Base-by-base conservation (phyloP, 2,113 vertebrate genomes). In the Cryptotis parvus region DNA sequence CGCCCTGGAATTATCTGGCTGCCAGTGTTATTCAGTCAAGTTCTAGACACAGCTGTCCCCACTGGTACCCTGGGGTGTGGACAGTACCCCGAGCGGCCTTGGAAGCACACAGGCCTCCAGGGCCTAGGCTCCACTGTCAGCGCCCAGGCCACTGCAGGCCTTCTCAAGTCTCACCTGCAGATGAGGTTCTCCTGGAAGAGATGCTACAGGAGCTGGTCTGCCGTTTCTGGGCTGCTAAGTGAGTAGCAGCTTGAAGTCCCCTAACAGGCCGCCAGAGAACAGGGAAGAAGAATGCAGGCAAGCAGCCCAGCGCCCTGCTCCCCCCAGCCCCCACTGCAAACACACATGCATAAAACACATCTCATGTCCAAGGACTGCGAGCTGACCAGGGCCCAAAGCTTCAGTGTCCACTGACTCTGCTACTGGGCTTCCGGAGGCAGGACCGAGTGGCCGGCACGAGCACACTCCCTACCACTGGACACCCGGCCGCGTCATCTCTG, bases 231-330 rank as follows among this genome's bases (percentile, higher is more conserved):
- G 52, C 55, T 79, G 75, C 39, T 78, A n/a, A 81, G 35, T 12
- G 37, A 39, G 68, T 76, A 58, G 58, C 90, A 79, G 31, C 74
- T 39, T 63, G 92, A 83, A 81, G 80, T 74, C 73, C 27, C 33
- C 69, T 33, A 20, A 31, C 69, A 72, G 24, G 2, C 41, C 6
- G 22, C 52, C 1, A 61, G 85, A 43, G 55, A 75, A 81, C 39
- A 79, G 18, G 26, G 75, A 73, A n/a, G 75, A 69, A 89, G n/a
- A 69, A 92, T 55, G 58, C 33, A 83, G 92, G 83, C 80, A 61
- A 15, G 43, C 35, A 15, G 27, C 35, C 66, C n/a, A 2, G 15
- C 18, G 39, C 29, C 2, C 6, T 49, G n/a, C 49, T 14, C 45
- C 26, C 26, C 39, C 66, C 3, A 20, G 39, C 26, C 26, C 39